A percentile compares a stretch with the other conserved stretches of the same genome.
phyloP scores from a whole-genome alignment of 2,797 vertebrate species.

The Neoniphon sammara region DNA sequence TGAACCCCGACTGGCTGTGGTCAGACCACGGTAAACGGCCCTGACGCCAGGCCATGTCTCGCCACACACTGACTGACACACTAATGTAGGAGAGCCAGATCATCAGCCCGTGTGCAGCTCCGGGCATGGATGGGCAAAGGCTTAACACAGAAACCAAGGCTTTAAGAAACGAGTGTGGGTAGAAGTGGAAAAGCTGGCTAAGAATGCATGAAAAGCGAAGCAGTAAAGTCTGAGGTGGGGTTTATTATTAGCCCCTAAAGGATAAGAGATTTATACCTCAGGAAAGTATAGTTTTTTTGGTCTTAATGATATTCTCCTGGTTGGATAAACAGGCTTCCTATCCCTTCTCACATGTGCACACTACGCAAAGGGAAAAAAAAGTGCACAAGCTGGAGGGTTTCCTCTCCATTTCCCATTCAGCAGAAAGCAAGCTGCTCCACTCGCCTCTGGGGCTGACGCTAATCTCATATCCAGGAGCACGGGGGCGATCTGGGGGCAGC shows the following conservation, averaged over 20 bases:
- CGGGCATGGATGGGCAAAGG: neutral
- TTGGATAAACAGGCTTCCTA: constrained; percentile 7
- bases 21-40: constrained; percentile 25
- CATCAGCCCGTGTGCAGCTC: constrained; percentile 11
- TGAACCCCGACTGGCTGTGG: constrained; percentile 30
- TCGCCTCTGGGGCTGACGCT: constrained; percentile 17
- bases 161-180: neutral
- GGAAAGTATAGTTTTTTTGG: neutral
- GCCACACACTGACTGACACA: constrained; percentile 45
- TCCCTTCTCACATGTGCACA: neutral
- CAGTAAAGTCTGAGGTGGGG: neutral
- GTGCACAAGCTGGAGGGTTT: constrained; percentile 5
- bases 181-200: neutral
- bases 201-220: neutral
- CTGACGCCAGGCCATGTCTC: constrained; percentile 53
- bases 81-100: constrained; percentile 20
- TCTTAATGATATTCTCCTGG: constrained; percentile 19
- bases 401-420: constrained; percentile 42
- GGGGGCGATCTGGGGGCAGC: constrained; percentile 11
- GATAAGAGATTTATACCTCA: neutral
- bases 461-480: constrained; percentile 57
- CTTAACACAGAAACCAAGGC: neutral
- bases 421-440: constrained; percentile 26
- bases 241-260: constrained; percentile 13
- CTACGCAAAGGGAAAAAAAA: constrained; percentile 27